Percentiles rank a stretch among this genome's conserved stretches.
These are phyloP conservation scores for Coendou prehensilis DNA, from an alignment of 2,797 vertebrate genomes.

Conservation along the genomic window DNA sequence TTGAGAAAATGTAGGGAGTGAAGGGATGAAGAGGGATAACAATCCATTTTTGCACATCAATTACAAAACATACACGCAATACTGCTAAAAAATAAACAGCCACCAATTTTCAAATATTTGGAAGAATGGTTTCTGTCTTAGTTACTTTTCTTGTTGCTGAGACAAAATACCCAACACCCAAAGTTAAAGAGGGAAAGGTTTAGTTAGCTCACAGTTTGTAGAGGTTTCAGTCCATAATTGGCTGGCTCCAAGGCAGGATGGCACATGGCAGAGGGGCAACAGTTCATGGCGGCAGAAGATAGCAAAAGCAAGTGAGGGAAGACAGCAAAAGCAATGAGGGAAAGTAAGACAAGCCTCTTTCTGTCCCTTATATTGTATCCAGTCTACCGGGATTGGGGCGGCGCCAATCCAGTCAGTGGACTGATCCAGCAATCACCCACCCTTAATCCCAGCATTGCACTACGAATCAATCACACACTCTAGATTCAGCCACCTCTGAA, in stretches of 20 bases:
- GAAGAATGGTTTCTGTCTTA: background rate
- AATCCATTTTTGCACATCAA: constrained; percentile 8
- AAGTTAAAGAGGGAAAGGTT: background rate
- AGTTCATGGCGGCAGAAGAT: background rate
- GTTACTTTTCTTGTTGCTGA: background rate
- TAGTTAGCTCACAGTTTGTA: background rate
- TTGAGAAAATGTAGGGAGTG: constrained; percentile 35
- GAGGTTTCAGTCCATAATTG: background rate
- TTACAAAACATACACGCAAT: background rate
- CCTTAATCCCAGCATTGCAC: background rate
- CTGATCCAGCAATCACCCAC: background rate
- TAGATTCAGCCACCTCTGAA: background rate
- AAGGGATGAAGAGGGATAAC: background rate
- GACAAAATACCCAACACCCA: background rate
- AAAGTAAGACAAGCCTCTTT: background rate
- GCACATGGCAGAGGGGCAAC: background rate
- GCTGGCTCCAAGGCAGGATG: background rate
- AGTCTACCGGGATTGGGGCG: background rate
- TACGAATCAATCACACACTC: background rate
- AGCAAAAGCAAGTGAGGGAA: background rate
- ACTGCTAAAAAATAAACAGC: constrained; percentile 41
- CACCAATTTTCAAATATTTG: constrained; percentile 19
- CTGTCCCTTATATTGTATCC: background rate
- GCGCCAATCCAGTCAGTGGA: background rate
- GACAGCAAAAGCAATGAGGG: background rate